Percentiles rank a stretch among this genome's conserved stretches.
Evolutionary conservation across 2,113 vertebrate species (phyloP).

Genomic region (Elanus axillaris): DNA sequence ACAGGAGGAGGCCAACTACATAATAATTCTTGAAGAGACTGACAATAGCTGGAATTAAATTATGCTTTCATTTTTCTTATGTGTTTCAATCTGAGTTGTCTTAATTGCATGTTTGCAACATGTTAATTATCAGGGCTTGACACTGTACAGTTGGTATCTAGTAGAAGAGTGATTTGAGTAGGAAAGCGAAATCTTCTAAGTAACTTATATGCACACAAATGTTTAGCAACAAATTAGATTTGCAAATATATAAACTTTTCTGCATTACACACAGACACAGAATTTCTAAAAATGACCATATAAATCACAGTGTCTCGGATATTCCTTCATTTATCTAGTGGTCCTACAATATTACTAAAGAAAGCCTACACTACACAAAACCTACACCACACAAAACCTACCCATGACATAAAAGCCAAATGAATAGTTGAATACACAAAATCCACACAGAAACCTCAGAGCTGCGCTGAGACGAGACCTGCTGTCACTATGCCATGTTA

Average conservation of each 20-base stretch:
- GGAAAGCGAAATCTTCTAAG: not conserved
- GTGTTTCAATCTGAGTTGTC: constrained; percentile 27
- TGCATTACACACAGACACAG: not conserved
- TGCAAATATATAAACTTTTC: constrained; percentile 9
- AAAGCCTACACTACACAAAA: not conserved
- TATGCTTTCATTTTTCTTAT: constrained; percentile 29
- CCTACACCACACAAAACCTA: not conserved
- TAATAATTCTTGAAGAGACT: constrained; percentile 30
- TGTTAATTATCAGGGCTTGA: constrained; percentile 47
- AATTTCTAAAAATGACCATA: not conserved
- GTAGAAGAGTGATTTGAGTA: not conserved
- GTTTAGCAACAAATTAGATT: constrained; percentile 34
- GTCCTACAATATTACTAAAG: not conserved
- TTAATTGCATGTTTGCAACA: constrained; percentile 58
- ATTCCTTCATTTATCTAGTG: not conserved
- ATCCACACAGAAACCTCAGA: not conserved
- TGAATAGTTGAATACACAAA: not conserved
- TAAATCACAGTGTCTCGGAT: not conserved
- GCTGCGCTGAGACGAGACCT: not conserved
- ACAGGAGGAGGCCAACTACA: constrained; percentile 28
- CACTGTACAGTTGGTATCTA: constrained; percentile 2
- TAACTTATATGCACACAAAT: not conserved
- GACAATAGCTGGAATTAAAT: constrained; percentile 11
- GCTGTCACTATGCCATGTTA: not conserved
- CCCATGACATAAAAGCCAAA: not conserved